phyloP scores from a whole-genome alignment of 2,888 invertebrate species.

The Hypomecis punctinalis region DNA sequence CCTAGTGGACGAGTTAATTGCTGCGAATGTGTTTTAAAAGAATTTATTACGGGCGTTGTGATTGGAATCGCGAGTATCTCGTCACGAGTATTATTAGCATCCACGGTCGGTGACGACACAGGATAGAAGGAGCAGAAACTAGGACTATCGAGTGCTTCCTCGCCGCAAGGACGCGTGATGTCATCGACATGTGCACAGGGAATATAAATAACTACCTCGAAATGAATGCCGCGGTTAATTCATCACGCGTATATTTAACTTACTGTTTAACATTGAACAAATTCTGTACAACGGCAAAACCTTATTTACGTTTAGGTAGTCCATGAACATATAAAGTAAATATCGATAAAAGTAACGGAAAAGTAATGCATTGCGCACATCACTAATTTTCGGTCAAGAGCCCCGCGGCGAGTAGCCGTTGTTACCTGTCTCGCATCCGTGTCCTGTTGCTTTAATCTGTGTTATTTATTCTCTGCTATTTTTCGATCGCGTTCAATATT shows the following conservation, averaged over 20 bases:
- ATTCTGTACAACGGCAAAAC: slow-evolving; percentile 48
- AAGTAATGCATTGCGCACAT: slow-evolving; percentile 44
- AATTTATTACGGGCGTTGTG: slow-evolving; percentile 42
- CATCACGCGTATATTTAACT: slow-evolving; percentile 67
- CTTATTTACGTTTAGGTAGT: slow-evolving; percentile 34
- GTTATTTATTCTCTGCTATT: slow-evolving; percentile 23
- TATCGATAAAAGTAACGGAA: slow-evolving; percentile 46
- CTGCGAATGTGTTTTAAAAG: slow-evolving; percentile 35
- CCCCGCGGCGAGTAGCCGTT: slow-evolving; percentile 33
- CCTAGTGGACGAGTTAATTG: slow-evolving; percentile 36
- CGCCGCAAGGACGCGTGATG: slow-evolving; percentile 80
- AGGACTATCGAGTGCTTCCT: slow-evolving; percentile 71
- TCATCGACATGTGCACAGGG: slow-evolving; percentile 68
- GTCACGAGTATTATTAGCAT: slow-evolving; percentile 70
- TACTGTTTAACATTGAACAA: slow-evolving; percentile 54
- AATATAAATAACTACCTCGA: slow-evolving; percentile 67
- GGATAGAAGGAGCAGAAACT: slow-evolving; percentile 77
- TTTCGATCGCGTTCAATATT: slow-evolving; percentile 5
- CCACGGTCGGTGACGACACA: slow-evolving; percentile 68
- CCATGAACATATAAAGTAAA: slow-evolving; percentile 45
- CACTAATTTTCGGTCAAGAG: slow-evolving; percentile 46
- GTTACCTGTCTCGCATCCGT: slow-evolving; percentile 36
- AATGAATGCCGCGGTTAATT: slow-evolving; percentile 60
- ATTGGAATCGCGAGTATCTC: slow-evolving; percentile 48
- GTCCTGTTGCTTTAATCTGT: slow-evolving; percentile 30